These are phyloP conservation scores for Thumatha senex DNA, from an alignment of 2,888 invertebrate species.

Conservation along the genomic window DNA sequence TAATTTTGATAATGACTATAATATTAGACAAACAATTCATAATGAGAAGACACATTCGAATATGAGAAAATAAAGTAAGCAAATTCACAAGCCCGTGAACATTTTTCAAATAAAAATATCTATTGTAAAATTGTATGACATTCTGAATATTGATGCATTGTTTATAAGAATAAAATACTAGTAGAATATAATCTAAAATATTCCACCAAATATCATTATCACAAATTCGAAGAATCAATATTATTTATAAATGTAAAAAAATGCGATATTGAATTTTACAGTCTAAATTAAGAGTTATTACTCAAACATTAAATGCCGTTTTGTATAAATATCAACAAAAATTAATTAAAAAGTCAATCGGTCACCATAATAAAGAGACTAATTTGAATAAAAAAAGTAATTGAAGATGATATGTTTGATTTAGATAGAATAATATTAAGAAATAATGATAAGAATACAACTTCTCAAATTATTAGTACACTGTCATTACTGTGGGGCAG, in stretches of 20 bases:
- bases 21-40: constrained; percentile 3
- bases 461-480: constrained; percentile 11
- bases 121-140: not conserved
- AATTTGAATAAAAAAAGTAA: constrained; percentile 58
- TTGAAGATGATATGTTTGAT: constrained; percentile 42
- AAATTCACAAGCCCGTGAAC: not conserved
- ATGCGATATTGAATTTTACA: constrained; percentile 30
- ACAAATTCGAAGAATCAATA: constrained; percentile 10
- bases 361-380: constrained; percentile 45
- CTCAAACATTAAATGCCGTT: constrained; percentile 64
- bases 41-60: too few species aligned
- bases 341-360: constrained; percentile 47
- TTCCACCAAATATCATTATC: constrained; percentile 4
- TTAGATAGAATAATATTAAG: constrained; percentile 41
- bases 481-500: constrained; percentile 9
- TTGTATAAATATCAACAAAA: constrained; percentile 30
- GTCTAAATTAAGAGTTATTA: constrained; percentile 50
- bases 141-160: not conserved
- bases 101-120: not conserved
- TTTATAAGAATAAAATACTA: not conserved
- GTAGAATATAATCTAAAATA: constrained; percentile 1
- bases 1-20: constrained; percentile 30
- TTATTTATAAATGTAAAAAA: constrained; percentile 8
- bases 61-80: not conserved
- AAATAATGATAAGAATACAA: constrained; percentile 37